Evolutionary conservation across 2,888 invertebrate species (phyloP), one percentile per base, ranked within the genome.

Genomic region (Perizoma flavofasciatum): DNA sequence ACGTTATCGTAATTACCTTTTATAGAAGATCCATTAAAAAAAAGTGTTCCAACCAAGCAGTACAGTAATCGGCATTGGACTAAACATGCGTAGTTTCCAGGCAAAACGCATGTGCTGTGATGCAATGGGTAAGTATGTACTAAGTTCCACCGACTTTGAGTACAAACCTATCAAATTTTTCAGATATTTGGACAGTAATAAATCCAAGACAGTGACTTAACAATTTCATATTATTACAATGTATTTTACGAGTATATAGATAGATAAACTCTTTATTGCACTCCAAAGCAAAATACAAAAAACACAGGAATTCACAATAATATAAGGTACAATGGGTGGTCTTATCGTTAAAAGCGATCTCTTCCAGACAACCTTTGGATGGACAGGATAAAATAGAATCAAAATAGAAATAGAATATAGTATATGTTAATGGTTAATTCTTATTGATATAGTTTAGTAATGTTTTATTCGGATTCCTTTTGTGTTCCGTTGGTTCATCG

Each of bases 31-130:
- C 72, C 32, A 73, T 64, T 68, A 75, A 79, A 82, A 81, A 78
- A 81, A 82, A 81, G 81, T 82, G 81, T 77, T 81, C 73, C 75
- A 71, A 77, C 79, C 80, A 83, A 73, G 76, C 72, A 72, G 67
- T 64, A 67, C 73, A 72, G 72, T 70, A 75, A 68, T 67, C 63
- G 65, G 67, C 22, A 22, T 22, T 22, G 22, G 58, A 67, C 67
- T 72, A 71, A 72, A 70, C 70, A 75, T 74, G 73, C 71, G 74
- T 73, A 73, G 75, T 77, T 77, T 78, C 71, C 75, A 75, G 74
- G 72, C 74, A 7, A 37, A 72, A 72, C 73, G 73, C 73, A 75
- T 71, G 67, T 65, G 65, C 67, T 65, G 67, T 83, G 81, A 81
- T 78, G 79, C 77, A 82, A 83, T 68, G 10, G 33, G 51, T 37